A percentile compares a stretch with the other conserved stretches of the same genome.
These are phyloP conservation scores for Steinernema khuongi DNA, from an alignment of 1,140 invertebrate species.

Conservation along the genomic window DNA sequence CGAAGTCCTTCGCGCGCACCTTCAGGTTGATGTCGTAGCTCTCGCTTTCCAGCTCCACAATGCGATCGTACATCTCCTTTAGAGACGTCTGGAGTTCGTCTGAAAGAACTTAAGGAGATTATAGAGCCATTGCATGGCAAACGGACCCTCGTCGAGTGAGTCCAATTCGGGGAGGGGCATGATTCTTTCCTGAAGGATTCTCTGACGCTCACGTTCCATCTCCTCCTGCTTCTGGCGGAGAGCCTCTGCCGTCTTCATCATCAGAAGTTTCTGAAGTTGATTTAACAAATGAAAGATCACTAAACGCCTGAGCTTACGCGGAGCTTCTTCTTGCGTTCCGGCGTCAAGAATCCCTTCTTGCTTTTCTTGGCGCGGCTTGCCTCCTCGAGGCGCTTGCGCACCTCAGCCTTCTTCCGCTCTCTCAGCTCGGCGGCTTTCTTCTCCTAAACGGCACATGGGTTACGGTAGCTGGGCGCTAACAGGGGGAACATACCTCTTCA, in stretches of 20 bases:
- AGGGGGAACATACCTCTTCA: conserved; percentile 21
- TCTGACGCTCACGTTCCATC: conserved; percentile 90
- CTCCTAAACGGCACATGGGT: conserved; percentile 27
- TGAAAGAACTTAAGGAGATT: conserved; percentile 64
- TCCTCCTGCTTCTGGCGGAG: conserved; percentile 96
- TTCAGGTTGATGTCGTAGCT: conserved; percentile 95
- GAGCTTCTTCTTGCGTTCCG: conserved; percentile 47
- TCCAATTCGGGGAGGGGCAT: conserved; percentile 43
- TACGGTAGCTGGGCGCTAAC: neutral
- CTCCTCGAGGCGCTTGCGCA: conserved; percentile 44
- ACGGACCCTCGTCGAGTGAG: conserved; percentile 27
- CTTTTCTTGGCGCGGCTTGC: conserved; percentile 44
- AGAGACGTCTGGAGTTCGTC: conserved; percentile 89
- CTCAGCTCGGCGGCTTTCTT: conserved; percentile 38
- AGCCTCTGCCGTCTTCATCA: conserved; percentile 98
- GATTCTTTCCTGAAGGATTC: conserved; percentile 86
- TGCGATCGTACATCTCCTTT: conserved; percentile 83
- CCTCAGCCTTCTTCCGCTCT: conserved; percentile 46
- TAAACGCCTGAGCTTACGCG: conserved; percentile 61
- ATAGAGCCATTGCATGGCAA: neutral
- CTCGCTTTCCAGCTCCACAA: conserved; percentile 83
- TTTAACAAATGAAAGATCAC: neutral
- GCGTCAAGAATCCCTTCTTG: conserved; percentile 45
- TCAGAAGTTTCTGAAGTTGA: conserved; percentile 72
- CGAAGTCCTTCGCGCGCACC: conserved; percentile 85